phyloP scores from a whole-genome alignment of 2,797 vertebrate species.

The Vipera latastei region DNA sequence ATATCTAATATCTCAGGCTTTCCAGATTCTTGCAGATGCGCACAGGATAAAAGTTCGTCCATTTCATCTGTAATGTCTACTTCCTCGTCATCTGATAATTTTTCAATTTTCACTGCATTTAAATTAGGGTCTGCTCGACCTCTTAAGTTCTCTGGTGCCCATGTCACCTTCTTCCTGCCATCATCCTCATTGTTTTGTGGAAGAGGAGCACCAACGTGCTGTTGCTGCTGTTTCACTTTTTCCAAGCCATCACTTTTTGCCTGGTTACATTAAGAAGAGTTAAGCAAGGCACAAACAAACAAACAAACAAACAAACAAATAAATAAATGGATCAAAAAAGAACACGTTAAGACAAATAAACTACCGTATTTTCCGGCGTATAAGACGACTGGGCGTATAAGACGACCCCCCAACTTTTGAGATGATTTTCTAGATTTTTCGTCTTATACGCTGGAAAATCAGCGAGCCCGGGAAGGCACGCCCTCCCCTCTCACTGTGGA shows the following conservation, averaged over 20 bases:
- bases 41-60: conserved; percentile 65
- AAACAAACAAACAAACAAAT: too few relatives aligned
- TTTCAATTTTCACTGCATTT: conserved; percentile 89
- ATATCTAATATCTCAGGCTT: conserved; percentile 34
- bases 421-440: too few relatives aligned
- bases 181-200: conserved; percentile 42
- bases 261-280: conserved; percentile 49
- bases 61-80: conserved; percentile 93
- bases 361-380: too few relatives aligned
- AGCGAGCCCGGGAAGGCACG: too few relatives aligned
- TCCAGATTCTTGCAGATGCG: conserved; percentile 47
- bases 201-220: conserved; percentile 38
- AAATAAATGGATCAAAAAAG: conserved; percentile 26
- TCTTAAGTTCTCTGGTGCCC: conserved; percentile 51
- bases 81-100: conserved; percentile 90
- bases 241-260: conserved; percentile 65
- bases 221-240: conserved; percentile 54
- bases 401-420: too few relatives aligned
- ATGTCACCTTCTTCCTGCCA: background rate
- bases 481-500: too few relatives aligned
- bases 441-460: too few relatives aligned
- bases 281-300: background rate
- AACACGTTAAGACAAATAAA: background rate
- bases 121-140: conserved; percentile 72
- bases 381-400: too few relatives aligned